These are phyloP conservation scores for Poeciliopsis turrubarensis DNA, from an alignment of 2,113 vertebrate species.

Conservation along the genomic window DNA sequence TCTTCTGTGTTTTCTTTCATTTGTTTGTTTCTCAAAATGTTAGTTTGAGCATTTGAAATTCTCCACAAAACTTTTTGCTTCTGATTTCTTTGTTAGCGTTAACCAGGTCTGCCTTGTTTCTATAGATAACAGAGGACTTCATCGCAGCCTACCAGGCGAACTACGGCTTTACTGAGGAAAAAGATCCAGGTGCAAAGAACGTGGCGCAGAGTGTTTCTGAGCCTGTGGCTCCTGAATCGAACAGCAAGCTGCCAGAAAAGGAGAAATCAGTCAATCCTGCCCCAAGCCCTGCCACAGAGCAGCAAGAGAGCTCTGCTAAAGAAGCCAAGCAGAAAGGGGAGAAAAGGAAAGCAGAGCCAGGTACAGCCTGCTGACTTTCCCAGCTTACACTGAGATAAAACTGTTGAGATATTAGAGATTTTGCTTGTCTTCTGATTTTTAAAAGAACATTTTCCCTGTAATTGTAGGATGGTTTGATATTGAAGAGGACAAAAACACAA, in stretches of 20 bases:
- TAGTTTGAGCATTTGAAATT: not conserved
- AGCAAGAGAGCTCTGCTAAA: constrained; percentile 50
- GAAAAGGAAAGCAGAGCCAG: constrained; percentile 90
- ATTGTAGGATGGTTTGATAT: constrained; percentile 94
- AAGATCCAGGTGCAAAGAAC: constrained; percentile 67
- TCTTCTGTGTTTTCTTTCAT: not conserved
- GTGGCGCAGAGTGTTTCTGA: constrained; percentile 38
- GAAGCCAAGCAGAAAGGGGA: constrained; percentile 87
- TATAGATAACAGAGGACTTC: constrained; percentile 95
- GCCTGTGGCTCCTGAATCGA: constrained; percentile 45
- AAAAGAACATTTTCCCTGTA: constrained; percentile 7
- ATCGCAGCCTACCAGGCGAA: constrained; percentile 93
- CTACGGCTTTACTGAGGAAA: constrained; percentile 87
- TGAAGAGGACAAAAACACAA: constrained; percentile 93
- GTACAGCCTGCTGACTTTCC: constrained; percentile 54
- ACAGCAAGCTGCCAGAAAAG: constrained; percentile 42
- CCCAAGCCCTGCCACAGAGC: constrained; percentile 46
- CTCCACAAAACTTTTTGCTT: not conserved
- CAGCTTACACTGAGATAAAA: not conserved
- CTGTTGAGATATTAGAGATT: not conserved
- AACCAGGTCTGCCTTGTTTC: constrained; percentile 45
- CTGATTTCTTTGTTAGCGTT: constrained; percentile 24
- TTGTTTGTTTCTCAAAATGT: not conserved
- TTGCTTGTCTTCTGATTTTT: not conserved
- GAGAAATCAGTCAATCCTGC: constrained; percentile 30